Conservation (phyloP, 2,888 invertebrate species). For the Cheilosia pagana region DNA sequence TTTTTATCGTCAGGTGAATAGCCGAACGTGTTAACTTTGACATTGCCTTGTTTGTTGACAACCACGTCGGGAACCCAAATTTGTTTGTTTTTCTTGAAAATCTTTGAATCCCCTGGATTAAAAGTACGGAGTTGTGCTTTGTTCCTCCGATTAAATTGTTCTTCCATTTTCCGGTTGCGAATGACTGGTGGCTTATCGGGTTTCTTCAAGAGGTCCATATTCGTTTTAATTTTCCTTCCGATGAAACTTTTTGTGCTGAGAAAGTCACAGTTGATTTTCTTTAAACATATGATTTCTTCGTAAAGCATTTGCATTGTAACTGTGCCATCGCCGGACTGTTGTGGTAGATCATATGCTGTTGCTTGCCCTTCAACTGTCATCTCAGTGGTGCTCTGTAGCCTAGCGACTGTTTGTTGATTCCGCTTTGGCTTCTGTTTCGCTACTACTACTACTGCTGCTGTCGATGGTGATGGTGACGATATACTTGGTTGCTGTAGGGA, state of each 20-base stretch:
- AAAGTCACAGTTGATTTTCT: constrained; percentile 37
- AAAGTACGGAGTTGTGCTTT: neutral
- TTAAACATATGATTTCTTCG: constrained; percentile 35
- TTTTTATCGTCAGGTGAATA: too few relatives aligned
- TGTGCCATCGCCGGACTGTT: constrained; percentile 11
- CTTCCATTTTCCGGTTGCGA: constrained; percentile 3
- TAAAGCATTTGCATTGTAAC: constrained; percentile 32
- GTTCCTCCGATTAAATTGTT: neutral
- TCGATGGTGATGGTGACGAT: constrained; percentile 8
- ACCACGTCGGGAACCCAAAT: neutral
- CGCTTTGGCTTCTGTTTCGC: constrained; percentile 1
- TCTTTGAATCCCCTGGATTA: neutral
- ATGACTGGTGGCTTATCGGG: neutral
- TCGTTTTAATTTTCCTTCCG: neutral
- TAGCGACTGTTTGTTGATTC: neutral
- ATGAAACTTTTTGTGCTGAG: constrained; percentile 1
- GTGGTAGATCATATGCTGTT: constrained; percentile 11
- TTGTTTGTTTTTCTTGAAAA: neutral
- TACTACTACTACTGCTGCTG: neutral
- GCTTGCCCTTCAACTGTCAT: constrained; percentile 10
- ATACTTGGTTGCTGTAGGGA: neutral
- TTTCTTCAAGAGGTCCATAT: neutral
- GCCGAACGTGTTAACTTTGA: too few relatives aligned
- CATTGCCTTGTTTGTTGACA: constrained; percentile 1
- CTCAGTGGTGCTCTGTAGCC: constrained; percentile 5